Conservation (phyloP, 2,797 vertebrate species). For the Ctenopoma kingsleyae region DNA sequence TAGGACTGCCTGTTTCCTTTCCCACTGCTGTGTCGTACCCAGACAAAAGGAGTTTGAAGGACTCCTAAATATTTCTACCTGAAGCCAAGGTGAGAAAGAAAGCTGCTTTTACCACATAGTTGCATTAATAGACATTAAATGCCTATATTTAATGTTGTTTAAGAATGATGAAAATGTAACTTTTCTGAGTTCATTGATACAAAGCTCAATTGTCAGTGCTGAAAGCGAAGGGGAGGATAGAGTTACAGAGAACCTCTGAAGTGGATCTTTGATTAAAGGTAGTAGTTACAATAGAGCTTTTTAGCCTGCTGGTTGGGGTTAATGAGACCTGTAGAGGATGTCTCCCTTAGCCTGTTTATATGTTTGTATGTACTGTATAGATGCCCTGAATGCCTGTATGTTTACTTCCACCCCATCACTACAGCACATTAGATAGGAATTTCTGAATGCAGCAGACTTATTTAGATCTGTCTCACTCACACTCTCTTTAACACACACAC, state of each 20-base stretch:
- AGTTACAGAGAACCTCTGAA: constrained; percentile 34
- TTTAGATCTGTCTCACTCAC: constrained; percentile 46
- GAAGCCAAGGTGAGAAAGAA: constrained; percentile 81
- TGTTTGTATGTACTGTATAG: not conserved
- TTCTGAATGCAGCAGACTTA: constrained; percentile 56
- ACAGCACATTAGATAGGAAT: constrained; percentile 58
- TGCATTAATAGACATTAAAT: constrained; percentile 16
- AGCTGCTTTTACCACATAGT: constrained; percentile 25
- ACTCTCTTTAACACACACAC: constrained; percentile 16
- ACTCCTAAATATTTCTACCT: constrained; percentile 68
- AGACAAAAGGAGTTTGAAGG: constrained; percentile 71
- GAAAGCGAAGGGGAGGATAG: constrained; percentile 19
- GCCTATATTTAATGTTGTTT: constrained; percentile 1
- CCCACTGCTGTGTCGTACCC: constrained; percentile 67
- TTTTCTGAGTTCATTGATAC: constrained; percentile 15
- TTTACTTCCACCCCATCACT: constrained; percentile 47
- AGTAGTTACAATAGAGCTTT: constrained; percentile 1
- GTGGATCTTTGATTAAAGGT: constrained; percentile 11
- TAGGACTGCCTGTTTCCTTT: constrained; percentile 75
- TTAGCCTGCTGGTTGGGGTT: constrained; percentile 5
- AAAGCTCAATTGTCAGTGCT: constrained; percentile 51
- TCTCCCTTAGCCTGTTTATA: constrained; percentile 8
- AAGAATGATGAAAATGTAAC: constrained; percentile 2
- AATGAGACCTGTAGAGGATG: not conserved
- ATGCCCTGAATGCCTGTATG: constrained; percentile 8